phyloP scores from a whole-genome alignment of 1,140 invertebrate species.

The Macrobrachium rosenbergii region DNA sequence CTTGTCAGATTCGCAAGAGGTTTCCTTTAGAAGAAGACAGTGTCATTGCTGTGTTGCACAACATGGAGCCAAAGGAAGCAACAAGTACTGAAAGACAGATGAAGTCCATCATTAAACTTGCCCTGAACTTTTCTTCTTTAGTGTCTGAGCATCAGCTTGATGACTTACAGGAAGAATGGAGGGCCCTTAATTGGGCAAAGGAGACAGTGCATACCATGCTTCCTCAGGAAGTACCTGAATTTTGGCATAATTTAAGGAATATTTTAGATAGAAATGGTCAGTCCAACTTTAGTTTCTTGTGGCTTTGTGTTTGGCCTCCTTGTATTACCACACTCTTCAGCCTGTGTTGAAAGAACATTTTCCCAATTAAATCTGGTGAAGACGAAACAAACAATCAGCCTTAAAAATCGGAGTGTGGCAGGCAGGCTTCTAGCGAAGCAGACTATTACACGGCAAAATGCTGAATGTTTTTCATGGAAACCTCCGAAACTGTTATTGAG shows the following conservation, averaged over 20 bases:
- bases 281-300: conserved; percentile 10
- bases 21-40: conserved; percentile 19
- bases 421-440: conserved; percentile 29
- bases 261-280: conserved; percentile 13
- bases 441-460: conserved; percentile 24
- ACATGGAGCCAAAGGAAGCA: too few species aligned
- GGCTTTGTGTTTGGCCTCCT: conserved; percentile 22
- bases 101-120: background rate
- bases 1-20: conserved; percentile 13
- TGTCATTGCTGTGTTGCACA: background rate
- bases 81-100: background rate
- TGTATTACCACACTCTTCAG: background rate
- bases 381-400: conserved; percentile 26
- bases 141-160: too few species aligned
- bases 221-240: background rate
- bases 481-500: conserved; percentile 21
- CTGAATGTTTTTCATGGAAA: conserved; percentile 23
- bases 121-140: too few species aligned
- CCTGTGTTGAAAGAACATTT: conserved; percentile 26
- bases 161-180: too few species aligned
- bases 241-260: conserved; percentile 22
- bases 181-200: background rate
- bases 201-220: conserved; percentile 18
- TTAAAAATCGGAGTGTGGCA: conserved; percentile 33
- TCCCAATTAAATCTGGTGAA: conserved; percentile 34